These are phyloP conservation scores for Augiades crinisus DNA, from an alignment of 2,888 invertebrate genomes.

Conservation along the genomic window DNA sequence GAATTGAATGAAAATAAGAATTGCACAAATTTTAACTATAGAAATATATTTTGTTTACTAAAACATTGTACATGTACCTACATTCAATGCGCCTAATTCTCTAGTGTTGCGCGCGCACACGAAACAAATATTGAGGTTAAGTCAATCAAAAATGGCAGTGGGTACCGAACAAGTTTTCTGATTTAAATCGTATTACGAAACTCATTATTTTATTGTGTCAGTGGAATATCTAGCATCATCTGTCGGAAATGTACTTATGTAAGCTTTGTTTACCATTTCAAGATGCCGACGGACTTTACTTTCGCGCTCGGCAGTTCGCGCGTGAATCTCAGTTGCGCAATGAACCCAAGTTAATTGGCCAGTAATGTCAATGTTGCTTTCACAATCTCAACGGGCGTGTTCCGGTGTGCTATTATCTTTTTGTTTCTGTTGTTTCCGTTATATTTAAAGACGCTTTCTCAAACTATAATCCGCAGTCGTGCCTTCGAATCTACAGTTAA, in stretches of 20 bases:
- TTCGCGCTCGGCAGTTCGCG: constrained; percentile 50
- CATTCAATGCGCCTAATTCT: not conserved
- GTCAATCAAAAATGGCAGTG: constrained; percentile 12
- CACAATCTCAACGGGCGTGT: constrained; percentile 57
- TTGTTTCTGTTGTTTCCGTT: constrained; percentile 38
- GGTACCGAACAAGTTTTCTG: constrained; percentile 22
- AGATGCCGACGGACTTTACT: constrained; percentile 51
- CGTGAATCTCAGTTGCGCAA: constrained; percentile 56
- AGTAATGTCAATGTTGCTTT: constrained; percentile 77
- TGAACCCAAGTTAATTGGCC: constrained; percentile 55
- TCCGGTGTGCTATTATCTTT: constrained; percentile 57
- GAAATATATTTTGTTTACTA: too few relatives aligned
- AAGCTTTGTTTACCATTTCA: constrained; percentile 66
- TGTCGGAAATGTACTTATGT: constrained; percentile 62
- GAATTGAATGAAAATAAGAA: too few relatives aligned
- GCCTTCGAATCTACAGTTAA: constrained; percentile 12
- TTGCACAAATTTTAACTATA: too few relatives aligned
- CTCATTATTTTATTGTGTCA: constrained; percentile 22
- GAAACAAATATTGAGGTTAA: constrained; percentile 23
- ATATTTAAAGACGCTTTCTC: constrained; percentile 26
- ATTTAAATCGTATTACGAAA: constrained; percentile 21
- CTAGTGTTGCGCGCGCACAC: too few relatives aligned
- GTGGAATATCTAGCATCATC: constrained; percentile 23
- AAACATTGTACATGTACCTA: not conserved
- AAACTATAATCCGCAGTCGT: constrained; percentile 19